A percentile compares a stretch with the other conserved stretches of the same genome.
Evolutionary conservation across 2,797 vertebrate genomes (phyloP).

Genomic region (Delichon dasypus): DNA sequence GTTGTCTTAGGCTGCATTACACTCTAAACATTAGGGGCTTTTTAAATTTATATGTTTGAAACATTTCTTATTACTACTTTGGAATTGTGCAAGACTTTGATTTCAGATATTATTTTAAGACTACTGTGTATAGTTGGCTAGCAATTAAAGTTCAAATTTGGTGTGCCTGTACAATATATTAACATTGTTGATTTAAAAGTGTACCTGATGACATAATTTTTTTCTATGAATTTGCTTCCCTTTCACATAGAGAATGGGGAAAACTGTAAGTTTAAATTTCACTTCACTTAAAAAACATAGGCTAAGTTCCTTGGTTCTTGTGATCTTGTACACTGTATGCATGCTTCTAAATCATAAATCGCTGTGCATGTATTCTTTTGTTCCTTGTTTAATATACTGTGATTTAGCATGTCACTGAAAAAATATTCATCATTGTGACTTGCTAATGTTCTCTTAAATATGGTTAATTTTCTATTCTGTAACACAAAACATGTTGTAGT

Average conservation of each 20-base stretch:
- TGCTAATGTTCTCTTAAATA: background rate
- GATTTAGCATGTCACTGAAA: background rate
- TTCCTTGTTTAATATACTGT: background rate
- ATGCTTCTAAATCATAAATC: background rate
- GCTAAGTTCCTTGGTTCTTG: background rate
- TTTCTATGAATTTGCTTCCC: conserved; percentile 78
- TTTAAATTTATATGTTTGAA: background rate
- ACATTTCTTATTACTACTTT: background rate
- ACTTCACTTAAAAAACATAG: conserved; percentile 4
- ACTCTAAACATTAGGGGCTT: fast-evolving
- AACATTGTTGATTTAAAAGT: background rate
- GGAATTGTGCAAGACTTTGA: background rate
- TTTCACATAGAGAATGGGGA: conserved; percentile 94
- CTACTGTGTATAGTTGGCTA: background rate
- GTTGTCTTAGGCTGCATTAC: background rate
- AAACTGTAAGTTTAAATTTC: conserved; percentile 90
- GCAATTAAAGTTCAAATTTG: background rate
- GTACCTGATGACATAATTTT: background rate
- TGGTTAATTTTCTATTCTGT: background rate
- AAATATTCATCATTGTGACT: background rate
- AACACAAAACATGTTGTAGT: background rate
- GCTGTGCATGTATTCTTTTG: background rate
- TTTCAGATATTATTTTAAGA: background rate
- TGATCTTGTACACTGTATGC: background rate
- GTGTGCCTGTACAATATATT: background rate